Base-by-base conservation (phyloP, 2,888 invertebrate genomes). In the Erannis defoliaria region DNA sequence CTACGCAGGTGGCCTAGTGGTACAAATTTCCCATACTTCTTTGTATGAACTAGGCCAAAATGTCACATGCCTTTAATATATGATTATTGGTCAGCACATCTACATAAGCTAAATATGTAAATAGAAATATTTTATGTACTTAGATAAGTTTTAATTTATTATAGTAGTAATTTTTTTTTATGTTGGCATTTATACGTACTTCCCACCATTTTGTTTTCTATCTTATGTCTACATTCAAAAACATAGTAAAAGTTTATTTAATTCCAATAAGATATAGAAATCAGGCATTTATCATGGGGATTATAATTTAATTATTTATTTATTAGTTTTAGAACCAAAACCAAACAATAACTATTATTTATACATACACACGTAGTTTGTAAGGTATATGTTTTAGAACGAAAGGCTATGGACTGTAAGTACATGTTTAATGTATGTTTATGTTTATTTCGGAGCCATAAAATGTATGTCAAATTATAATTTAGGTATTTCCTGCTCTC, bases 281-380 rank as follows among this genome's bases (percentile, higher is more conserved):
- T 64, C 68, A 53, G 68, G 62, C 62, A 64, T 68, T 64, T 67
- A 62, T 50, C 23, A 55, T 50, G 64, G 56, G 61, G 51, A 66
- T 64, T 66, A 63, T 61, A 42, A 66, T 61, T 63, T 55, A 61
- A 68, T 67, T 72, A 68, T 70, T 51, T 55, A 75, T 78, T 73
- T 57, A 56, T 79, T 84, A 88, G 86, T 78, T 82, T 74, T 83
- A 87, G 84, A 80, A 82, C 68, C 81, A 80, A 79, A 83, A 88
- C 88, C 88, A 88, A 88, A 88, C 88, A 81, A 78, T 85, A 81
- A 72, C 74, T 76, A 76, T 78, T 81, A 77, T 71, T 74, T 82
- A 77, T 76, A 77, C 69, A 70, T 78, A 76, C 67, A 71, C 70
- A 69, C 63, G 62, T 79, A 76, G 72, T 74, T 67, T 72, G 61